Conservation (phyloP, 1,140 invertebrate species). For the Centruroides vittatus region DNA sequence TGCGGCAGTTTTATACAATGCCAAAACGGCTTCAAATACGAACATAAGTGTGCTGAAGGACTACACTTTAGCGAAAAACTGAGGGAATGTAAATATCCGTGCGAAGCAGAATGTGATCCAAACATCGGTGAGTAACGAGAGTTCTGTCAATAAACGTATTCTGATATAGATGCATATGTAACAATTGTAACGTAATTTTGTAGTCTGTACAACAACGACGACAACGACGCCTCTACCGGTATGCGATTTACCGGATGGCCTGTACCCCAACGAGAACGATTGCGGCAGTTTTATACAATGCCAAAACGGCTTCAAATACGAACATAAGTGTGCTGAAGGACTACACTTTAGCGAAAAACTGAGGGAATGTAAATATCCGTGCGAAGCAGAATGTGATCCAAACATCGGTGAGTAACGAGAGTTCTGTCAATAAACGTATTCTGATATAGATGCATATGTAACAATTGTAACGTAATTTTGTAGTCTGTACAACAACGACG, state of each 20-base stretch:
- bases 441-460: too few relatives aligned
- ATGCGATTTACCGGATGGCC: background rate
- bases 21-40: background rate
- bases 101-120: background rate
- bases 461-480: too few relatives aligned
- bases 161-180: too few relatives aligned
- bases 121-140: too few relatives aligned
- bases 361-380: slow-evolving; percentile 36
- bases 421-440: too few relatives aligned
- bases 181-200: too few relatives aligned
- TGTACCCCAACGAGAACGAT: background rate
- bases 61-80: slow-evolving; percentile 37
- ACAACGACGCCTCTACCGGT: background rate
- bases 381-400: background rate
- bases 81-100: slow-evolving; percentile 36
- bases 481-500: background rate
- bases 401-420: too few relatives aligned
- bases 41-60: slow-evolving; percentile 30
- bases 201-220: background rate
- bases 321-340: slow-evolving; percentile 30
- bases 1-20: background rate
- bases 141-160: too few relatives aligned
- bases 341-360: slow-evolving; percentile 37
- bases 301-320: background rate
- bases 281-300: background rate